Percentiles rank a stretch among this genome's conserved stretches.
Conservation (phyloP, 1,140 invertebrate species). For the Drosophila watanabei region DNA sequence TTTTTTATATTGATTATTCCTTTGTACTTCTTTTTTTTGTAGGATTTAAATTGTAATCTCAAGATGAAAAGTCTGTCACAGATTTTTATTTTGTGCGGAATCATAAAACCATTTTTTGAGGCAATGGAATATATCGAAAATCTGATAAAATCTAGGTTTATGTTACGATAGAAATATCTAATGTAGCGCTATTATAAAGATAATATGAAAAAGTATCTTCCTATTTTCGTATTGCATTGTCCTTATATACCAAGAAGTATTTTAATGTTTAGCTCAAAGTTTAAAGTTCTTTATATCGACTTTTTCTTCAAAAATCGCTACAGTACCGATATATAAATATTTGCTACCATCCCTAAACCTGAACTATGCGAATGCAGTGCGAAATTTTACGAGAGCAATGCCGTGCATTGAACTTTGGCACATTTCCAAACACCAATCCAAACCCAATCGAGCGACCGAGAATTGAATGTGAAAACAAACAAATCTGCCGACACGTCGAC, state of each 20-base stretch:
- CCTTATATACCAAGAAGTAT: too few relatives aligned
- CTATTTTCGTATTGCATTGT: too few relatives aligned
- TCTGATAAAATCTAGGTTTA: too few relatives aligned
- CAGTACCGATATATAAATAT: neutral
- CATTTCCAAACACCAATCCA: conserved; percentile 60
- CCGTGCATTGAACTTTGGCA: conserved; percentile 75
- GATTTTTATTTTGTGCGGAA: neutral
- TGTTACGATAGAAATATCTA: too few relatives aligned
- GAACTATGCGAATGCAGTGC: conserved; percentile 45
- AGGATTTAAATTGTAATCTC: neutral
- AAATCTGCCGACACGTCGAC: conserved; percentile 63
- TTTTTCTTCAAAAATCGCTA: neutral
- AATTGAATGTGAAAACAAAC: conserved; percentile 63
- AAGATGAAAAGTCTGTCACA: conserved; percentile 7
- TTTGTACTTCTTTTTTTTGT: neutral
- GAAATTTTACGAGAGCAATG: conserved; percentile 53
- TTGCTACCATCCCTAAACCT: conserved; percentile 11
- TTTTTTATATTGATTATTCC: neutral
- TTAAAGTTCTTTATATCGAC: neutral
- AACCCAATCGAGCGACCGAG: conserved; percentile 50
- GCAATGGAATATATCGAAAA: too few relatives aligned
- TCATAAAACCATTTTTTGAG: neutral
- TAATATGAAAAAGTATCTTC: too few relatives aligned
- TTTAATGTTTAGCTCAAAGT: too few relatives aligned
- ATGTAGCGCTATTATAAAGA: too few relatives aligned